Conservation (phyloP, 2,888 invertebrate genomes). For the Agriotes lineatus region DNA sequence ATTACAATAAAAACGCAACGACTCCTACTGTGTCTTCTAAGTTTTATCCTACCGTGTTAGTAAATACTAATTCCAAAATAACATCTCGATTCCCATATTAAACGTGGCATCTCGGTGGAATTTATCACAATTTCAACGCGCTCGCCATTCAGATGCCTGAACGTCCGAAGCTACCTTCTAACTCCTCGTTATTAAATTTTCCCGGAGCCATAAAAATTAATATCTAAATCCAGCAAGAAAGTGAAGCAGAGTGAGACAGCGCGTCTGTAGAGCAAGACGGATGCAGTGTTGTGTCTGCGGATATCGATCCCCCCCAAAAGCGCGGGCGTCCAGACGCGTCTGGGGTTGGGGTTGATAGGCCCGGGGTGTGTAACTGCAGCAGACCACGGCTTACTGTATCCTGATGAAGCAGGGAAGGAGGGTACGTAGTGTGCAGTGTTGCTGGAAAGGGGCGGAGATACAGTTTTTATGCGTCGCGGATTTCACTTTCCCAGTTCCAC, state of each 20-base stretch:
- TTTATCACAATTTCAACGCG: too few species aligned
- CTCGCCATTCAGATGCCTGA: too few species aligned
- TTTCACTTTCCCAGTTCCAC: conserved; percentile 66
- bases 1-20: too few species aligned
- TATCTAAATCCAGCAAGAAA: not conserved
- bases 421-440: conserved; percentile 36
- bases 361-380: conserved; percentile 41
- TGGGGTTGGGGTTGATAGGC: conserved; percentile 63
- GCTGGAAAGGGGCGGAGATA: conserved; percentile 54
- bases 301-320: conserved; percentile 72
- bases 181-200: not conserved
- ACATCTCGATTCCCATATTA: not conserved
- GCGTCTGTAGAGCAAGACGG: conserved; percentile 27
- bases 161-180: not conserved
- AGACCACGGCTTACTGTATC: conserved; percentile 23
- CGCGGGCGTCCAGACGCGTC: conserved; percentile 65
- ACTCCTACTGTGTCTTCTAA: too few species aligned
- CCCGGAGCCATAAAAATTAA: conserved; percentile 5
- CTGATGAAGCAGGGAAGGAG: conserved; percentile 44
- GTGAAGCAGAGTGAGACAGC: conserved; percentile 23
- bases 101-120: too few species aligned
- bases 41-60: too few species aligned
- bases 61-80: too few species aligned
- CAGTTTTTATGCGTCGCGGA: conserved; percentile 62
- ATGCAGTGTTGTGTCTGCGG: conserved; percentile 66